Evolutionary conservation across 2,797 vertebrate genomes (phyloP).

Genomic region (Gambusia yucatana): DNA sequence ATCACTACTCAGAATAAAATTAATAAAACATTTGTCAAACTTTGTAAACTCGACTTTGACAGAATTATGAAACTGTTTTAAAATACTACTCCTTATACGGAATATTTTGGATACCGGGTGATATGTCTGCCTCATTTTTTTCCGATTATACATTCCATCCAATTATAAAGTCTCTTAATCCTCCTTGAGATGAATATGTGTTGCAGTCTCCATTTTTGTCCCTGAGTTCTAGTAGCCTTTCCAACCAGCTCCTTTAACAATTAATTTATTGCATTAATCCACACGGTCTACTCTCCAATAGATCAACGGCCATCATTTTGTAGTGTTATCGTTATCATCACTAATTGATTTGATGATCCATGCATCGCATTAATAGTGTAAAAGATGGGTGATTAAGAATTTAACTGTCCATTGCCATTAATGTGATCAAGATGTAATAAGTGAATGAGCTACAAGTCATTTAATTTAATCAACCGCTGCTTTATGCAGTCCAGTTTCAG

Average conservation of each 20-base stretch:
- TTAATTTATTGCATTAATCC: conserved; percentile 54
- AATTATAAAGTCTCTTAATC: neutral
- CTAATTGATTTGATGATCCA: conserved; percentile 83
- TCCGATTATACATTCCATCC: conserved; percentile 9
- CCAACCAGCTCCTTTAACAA: conserved; percentile 33
- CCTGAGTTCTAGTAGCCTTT: conserved; percentile 12
- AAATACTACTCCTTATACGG: neutral
- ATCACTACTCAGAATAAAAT: neutral
- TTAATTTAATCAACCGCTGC: conserved; percentile 80
- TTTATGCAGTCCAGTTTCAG: conserved; percentile 72
- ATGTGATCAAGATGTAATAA: conserved; percentile 79
- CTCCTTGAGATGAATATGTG: neutral
- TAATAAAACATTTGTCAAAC: neutral
- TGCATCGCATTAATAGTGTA: conserved; percentile 76
- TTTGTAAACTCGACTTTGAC: neutral
- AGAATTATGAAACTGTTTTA: neutral
- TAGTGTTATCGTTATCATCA: conserved; percentile 79
- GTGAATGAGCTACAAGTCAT: conserved; percentile 78
- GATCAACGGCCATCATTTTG: conserved; percentile 74
- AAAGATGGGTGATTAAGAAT: conserved; percentile 79
- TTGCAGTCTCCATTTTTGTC: neutral
- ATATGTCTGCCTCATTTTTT: neutral
- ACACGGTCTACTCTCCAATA: conserved; percentile 43
- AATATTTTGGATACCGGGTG: neutral
- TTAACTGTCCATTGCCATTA: conserved; percentile 80